phyloP scores from a whole-genome alignment of 2,797 vertebrate genomes.

The Bradypodion ventrale region DNA sequence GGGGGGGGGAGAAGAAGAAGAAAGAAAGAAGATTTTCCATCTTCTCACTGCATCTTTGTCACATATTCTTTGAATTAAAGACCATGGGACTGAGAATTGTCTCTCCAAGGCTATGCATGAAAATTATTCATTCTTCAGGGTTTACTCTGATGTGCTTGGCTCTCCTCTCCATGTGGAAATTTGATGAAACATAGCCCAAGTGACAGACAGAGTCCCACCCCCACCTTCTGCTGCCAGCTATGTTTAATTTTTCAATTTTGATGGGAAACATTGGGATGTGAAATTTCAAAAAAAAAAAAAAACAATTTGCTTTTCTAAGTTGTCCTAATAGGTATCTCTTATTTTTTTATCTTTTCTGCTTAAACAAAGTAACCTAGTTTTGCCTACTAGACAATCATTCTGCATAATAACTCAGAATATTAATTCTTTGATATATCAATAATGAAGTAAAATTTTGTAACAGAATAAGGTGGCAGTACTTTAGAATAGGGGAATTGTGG shows the following conservation, averaged over 20 bases:
- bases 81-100: conserved; percentile 3
- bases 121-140: conserved; percentile 2
- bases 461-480: not conserved
- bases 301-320: not conserved
- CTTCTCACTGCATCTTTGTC: not conserved
- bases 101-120: not conserved
- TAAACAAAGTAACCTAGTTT: not conserved
- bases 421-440: not conserved
- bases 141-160: conserved; percentile 12
- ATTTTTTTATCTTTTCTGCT: not conserved
- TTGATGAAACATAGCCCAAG: not conserved
- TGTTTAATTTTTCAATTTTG: not conserved
- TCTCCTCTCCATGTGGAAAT: not conserved
- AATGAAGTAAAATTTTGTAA: not conserved
- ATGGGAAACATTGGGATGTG: not conserved
- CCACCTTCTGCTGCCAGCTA: not conserved
- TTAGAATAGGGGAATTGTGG: too few species aligned
- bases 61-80: not conserved
- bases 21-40: not conserved
- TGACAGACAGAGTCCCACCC: not conserved
- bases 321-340: not conserved
- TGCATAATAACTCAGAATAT: not conserved
- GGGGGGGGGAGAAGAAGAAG: too few species aligned
- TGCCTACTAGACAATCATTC: not conserved
- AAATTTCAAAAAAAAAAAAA: too few species aligned